Conservation (phyloP, 2,888 invertebrate genomes). For the Nemoura dubitans region DNA sequence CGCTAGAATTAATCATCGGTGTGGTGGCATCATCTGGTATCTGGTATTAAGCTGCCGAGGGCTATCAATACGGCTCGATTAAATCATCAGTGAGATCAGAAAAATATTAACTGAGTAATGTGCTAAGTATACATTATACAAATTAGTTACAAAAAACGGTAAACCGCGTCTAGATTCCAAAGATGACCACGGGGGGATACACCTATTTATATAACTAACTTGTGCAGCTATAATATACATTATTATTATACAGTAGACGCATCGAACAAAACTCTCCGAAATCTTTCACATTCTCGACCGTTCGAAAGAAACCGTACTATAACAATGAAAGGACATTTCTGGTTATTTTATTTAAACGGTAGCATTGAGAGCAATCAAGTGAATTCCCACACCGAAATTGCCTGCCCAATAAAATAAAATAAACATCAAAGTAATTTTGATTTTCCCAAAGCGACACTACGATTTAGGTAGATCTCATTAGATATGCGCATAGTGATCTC, state of each 20-base stretch:
- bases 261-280: background rate
- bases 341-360: no score
- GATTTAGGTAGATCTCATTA: background rate
- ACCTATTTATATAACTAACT: no score
- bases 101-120: background rate
- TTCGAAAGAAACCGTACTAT: background rate
- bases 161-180: background rate
- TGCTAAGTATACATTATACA: background rate
- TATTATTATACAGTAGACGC: no score
- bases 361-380: no score
- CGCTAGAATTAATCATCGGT: background rate
- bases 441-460: background rate
- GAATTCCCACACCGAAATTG: background rate
- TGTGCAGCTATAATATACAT: no score
- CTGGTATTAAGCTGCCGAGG: background rate
- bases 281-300: background rate
- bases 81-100: slow-evolving; percentile 1
- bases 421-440: background rate
- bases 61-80: background rate
- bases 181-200: background rate
- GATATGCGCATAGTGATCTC: background rate
- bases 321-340: background rate
- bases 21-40: background rate
- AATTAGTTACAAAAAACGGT: background rate
- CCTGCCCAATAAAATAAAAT: no score